These are phyloP conservation scores for Pelecanoides urinatrix DNA, from an alignment of 2,113 vertebrate genomes.

Conservation along the genomic window DNA sequence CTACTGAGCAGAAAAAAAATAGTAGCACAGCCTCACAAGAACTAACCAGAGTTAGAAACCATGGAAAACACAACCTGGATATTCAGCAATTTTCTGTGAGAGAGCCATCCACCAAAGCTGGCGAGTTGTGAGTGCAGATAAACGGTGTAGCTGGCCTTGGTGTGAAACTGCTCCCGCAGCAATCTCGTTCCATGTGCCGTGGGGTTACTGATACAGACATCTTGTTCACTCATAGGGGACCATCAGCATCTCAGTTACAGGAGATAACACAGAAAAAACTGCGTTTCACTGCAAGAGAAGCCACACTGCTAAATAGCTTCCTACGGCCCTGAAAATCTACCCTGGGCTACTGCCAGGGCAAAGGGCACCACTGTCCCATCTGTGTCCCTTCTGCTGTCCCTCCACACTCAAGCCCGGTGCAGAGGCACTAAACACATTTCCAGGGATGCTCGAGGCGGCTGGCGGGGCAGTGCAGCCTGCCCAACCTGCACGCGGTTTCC, in stretches of 20 bases:
- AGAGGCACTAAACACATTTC: background rate
- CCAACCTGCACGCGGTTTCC: fast-evolving
- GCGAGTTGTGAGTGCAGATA: background rate
- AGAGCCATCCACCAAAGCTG: background rate
- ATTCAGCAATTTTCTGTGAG: background rate
- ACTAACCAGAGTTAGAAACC: background rate
- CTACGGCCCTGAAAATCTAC: background rate
- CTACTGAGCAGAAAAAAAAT: background rate
- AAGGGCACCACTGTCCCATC: background rate
- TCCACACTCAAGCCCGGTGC: background rate
- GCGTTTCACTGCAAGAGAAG: background rate
- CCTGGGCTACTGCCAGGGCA: background rate
- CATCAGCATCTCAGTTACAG: background rate
- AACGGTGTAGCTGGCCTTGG: background rate
- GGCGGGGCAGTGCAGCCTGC: background rate
- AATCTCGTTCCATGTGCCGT: fast-evolving
- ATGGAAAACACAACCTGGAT: background rate
- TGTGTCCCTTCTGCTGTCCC: background rate
- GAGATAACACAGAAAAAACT: background rate
- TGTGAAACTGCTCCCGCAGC: background rate
- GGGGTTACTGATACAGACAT: background rate
- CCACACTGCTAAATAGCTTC: background rate
- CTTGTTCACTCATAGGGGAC: background rate
- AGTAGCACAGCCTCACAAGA: background rate
- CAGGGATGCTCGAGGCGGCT: background rate